These are phyloP conservation scores for Phataginus tetradactyla DNA, from an alignment of 2,797 vertebrate species.

Conservation along the genomic window DNA sequence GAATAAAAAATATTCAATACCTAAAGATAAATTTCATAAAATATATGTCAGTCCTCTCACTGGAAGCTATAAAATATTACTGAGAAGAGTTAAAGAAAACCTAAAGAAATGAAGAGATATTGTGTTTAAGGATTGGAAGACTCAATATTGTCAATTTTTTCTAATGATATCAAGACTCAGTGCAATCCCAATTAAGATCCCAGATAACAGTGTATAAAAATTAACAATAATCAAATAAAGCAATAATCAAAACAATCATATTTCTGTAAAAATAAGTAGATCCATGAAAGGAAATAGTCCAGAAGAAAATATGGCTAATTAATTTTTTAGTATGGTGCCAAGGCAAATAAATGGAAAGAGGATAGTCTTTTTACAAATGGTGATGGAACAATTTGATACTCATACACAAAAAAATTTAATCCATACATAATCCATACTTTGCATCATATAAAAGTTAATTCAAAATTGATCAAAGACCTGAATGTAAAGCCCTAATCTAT, in stretches of 20 bases:
- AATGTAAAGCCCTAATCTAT: background rate
- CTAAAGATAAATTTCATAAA: background rate
- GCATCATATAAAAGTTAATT: background rate
- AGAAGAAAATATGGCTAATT: background rate
- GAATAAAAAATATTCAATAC: background rate
- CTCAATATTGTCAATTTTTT: background rate
- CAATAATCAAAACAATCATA: background rate
- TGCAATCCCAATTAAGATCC: background rate
- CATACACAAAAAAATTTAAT: background rate
- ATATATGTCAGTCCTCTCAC: background rate
- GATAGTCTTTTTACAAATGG: background rate
- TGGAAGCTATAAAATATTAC: conserved; percentile 23
- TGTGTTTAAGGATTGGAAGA: background rate
- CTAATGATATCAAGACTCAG: background rate
- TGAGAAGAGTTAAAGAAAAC: background rate
- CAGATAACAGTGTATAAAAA: background rate
- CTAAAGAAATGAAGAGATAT: background rate
- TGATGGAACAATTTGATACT: background rate
- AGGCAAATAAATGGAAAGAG: background rate
- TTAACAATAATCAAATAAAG: no score
- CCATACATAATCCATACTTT: background rate
- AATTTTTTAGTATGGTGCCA: background rate
- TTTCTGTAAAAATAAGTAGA: background rate
- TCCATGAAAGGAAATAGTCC: background rate
- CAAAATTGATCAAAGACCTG: background rate